Conservation (phyloP, 2,797 vertebrate species). For the Telmatherina bonti region DNA sequence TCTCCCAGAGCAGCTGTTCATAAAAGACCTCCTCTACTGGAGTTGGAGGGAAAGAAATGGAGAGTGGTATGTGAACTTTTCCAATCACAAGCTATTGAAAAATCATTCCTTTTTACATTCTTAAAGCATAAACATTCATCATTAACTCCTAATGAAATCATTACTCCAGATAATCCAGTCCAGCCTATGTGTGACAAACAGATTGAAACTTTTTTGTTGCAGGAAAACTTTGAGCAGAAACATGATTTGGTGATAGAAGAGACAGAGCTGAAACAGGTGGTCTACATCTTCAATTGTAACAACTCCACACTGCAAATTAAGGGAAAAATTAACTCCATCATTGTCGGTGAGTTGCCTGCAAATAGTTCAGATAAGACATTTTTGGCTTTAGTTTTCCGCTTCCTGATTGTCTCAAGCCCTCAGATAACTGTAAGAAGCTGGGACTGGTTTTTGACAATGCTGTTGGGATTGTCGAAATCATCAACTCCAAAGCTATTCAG, state of each 20-base stretch:
- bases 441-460: constrained; percentile 96
- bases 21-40: constrained; percentile 87
- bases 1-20: constrained; percentile 66
- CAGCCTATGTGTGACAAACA: neutral
- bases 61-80: constrained; percentile 88
- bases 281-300: constrained; percentile 92
- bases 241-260: constrained; percentile 92
- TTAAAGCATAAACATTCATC: neutral
- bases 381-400: neutral
- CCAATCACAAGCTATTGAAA: neutral
- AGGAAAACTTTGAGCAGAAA: constrained; percentile 96
- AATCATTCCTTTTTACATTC: neutral
- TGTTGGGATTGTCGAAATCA: constrained; percentile 97
- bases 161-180: neutral
- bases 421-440: constrained; percentile 97
- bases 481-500: constrained; percentile 93
- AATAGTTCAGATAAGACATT: neutral
- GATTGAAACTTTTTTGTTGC: constrained; percentile 7
- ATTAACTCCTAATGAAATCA: neutral
- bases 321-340: constrained; percentile 98
- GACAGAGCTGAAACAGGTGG: constrained; percentile 95
- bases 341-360: constrained; percentile 76
- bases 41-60: constrained; percentile 98
- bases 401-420: constrained; percentile 17
- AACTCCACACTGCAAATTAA: constrained; percentile 93